phyloP scores from a whole-genome alignment of 2,797 vertebrate species.

The Tiaroga cobitis region DNA sequence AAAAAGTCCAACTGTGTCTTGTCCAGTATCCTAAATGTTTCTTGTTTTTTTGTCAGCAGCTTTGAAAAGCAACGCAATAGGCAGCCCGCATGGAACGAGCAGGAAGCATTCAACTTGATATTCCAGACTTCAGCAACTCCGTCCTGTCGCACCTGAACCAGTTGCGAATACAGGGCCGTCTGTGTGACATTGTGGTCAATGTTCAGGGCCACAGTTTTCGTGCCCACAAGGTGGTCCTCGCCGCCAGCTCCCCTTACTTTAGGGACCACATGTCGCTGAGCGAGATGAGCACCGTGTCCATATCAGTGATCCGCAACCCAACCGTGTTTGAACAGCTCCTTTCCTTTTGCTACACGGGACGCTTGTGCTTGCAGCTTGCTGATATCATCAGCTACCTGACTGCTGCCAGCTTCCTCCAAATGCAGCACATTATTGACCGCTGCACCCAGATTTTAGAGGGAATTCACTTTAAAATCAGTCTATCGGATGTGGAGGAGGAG shows the following conservation, averaged over 20 bases:
- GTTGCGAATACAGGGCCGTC: slow-evolving; percentile 93
- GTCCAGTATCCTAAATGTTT: background rate
- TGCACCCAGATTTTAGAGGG: slow-evolving; percentile 96
- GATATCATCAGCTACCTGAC: slow-evolving; percentile 99
- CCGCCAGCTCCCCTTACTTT: slow-evolving; percentile 98
- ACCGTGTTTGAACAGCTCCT: slow-evolving; percentile 96
- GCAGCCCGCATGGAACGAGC: slow-evolving; percentile 88
- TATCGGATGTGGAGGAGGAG: slow-evolving; percentile 87
- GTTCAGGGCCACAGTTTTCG: slow-evolving; percentile 96
- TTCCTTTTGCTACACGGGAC: slow-evolving; percentile 95
- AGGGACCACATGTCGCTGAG: slow-evolving; percentile 98
- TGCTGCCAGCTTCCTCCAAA: slow-evolving; percentile 96
- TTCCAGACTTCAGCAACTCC: slow-evolving; percentile 98
- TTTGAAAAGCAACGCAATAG: slow-evolving; percentile 38
- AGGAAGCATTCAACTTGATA: slow-evolving; percentile 95
- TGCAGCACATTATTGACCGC: slow-evolving; percentile 99
- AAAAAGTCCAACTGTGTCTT: background rate
- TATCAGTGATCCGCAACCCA: slow-evolving; percentile 95
- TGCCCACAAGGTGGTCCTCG: slow-evolving; percentile 96
- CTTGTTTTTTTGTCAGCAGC: slow-evolving; percentile 32
- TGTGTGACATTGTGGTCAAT: slow-evolving; percentile 97
- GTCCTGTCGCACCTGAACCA: slow-evolving; percentile 96
- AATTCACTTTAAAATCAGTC: slow-evolving; percentile 95
- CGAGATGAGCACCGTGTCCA: slow-evolving; percentile 97
- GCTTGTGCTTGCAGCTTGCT: slow-evolving; percentile 92